These are phyloP conservation scores for Phasia obesa DNA, from an alignment of 2,888 invertebrate species.

Conservation along the genomic window DNA sequence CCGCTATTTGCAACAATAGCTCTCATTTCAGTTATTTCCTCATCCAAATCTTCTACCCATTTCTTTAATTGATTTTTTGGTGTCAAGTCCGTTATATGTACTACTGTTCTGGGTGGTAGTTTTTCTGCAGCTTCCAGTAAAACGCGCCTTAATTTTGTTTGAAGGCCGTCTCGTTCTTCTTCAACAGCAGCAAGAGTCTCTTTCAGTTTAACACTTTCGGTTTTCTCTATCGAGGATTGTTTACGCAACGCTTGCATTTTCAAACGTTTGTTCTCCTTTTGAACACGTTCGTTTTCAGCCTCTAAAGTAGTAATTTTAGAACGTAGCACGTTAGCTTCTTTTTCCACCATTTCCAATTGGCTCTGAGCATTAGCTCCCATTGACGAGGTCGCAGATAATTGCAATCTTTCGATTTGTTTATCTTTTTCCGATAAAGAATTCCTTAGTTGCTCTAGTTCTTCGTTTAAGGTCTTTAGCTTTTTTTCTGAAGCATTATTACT, in stretches of 20 bases:
- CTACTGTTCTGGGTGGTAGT: conserved; percentile 88
- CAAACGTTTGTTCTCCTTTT: conserved; percentile 88
- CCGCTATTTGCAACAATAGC: conserved; percentile 81
- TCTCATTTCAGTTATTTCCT: conserved; percentile 87
- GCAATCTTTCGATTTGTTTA: conserved; percentile 89
- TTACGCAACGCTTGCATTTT: conserved; percentile 84
- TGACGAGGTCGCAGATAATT: conserved; percentile 85
- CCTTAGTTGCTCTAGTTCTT: conserved; percentile 88
- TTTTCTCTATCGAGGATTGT: conserved; percentile 75
- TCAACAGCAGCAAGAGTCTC: conserved; percentile 84
- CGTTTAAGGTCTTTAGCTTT: conserved; percentile 85
- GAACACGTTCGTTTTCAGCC: conserved; percentile 89
- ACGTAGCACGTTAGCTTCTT: conserved; percentile 88
- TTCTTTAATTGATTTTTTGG: conserved; percentile 85
- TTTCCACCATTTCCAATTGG: conserved; percentile 90
- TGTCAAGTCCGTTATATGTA: conserved; percentile 87
- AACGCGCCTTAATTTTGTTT: conserved; percentile 86
- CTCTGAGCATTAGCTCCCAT: conserved; percentile 84
- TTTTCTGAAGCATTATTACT: conserved; percentile 76
- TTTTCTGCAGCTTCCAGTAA: conserved; percentile 86
- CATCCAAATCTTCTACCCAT: conserved; percentile 94
- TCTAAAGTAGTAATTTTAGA: conserved; percentile 88
- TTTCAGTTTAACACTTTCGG: conserved; percentile 83
- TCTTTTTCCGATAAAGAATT: conserved; percentile 92
- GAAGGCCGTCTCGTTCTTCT: conserved; percentile 86